Evolutionary conservation across 1,140 invertebrate genomes (phyloP), one percentile per base, ranked within the genome.

Genomic region (Drosophila bipectinata): DNA sequence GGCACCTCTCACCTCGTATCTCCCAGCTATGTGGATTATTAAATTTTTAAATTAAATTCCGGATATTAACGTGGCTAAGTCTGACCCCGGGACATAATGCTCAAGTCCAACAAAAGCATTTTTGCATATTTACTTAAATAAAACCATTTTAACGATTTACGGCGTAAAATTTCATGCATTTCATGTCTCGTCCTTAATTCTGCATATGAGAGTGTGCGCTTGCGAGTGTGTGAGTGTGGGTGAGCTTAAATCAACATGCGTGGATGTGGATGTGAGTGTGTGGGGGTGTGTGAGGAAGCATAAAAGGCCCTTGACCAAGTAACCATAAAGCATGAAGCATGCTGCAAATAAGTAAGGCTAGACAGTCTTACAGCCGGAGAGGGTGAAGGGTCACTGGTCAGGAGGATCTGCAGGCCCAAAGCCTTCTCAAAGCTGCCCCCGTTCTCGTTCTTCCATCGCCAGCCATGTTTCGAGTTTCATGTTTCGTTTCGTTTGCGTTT

Each of bases 281-380:
- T 48, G 47, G 32, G 49, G 59, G 51, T 58, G 53, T 63, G 58
- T 55, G 66, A 30, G 58, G 61, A 21, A 67, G 73, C 68, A 71
- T 76, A 67, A 84, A 85, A 88, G 76, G 83, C 83, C 83, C 83
- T 88, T 88, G 83, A 83, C 83, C 83, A 88, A 88, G 83, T 88
- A 89, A 88, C 83, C 83, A 88, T 88, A 88, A 88, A 87, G 82
- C 83, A 87, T 88, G 79, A 87, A 87, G 83, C 83, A 88, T 83
- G 79, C 80, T 82, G 83, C 83, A 87, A 87, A 87, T 88, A 87
- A 87, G 79, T 76, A 83, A 87, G 83, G 83, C 83, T 88, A 87
- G 83, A 87, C 83, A 83, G 69, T 68, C 82, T 87, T 84, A 85
- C 74, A 71, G 63, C 60, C 59, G 48, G 39, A 26, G 45, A 48